Evolutionary conservation across 2,797 vertebrate species (phyloP), one percentile per base, ranked within the genome.

Genomic region (Distichodus sexfasciatus): DNA sequence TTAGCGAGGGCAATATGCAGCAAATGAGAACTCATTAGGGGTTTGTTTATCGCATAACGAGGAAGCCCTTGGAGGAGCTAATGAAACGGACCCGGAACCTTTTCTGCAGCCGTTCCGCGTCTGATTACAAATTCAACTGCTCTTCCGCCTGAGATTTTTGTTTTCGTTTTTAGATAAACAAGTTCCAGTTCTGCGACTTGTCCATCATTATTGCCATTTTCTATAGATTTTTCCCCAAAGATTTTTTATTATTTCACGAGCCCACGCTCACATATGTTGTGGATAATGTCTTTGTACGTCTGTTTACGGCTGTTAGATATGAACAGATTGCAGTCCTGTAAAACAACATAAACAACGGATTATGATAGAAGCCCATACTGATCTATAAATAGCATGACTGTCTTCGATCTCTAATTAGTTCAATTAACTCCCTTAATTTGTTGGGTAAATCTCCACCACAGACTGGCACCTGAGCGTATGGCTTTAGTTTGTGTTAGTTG

Each of bases 21-120:
- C 79, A 86, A 85, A 85, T 82, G 71, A 86, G 81, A 75, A 81
- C 79, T 82, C 73, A 85, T 86, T 71, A 72, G 69, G 75, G 77
- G 71, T 87, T 85, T 84, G 83, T 83, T 85, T 83, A 76, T 62
- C 71, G 82, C 75, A 72, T 85, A 74, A 75, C 63, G 21, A 73
- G 74, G 69, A 77, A 76, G 74, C 71, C 79, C 80, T 81, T 79
- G 76, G 82, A 77, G 62, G 68, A 61, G 66, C 75, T 72, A 54
- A 75, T 61, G 58, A 73, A 79, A 81, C 31, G 12, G 60, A 66
- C 66, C 55, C 17, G 62, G 55, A 74, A 69, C 40, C 50, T 71
- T 66, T 66, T 40, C 26, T 7, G 3, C 43, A 26, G 33, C 58
- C 64, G 61, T 57, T 61, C 55, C 54, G 43, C 40, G 64, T 53